Percentiles rank a stretch among this genome's conserved stretches.
Evolutionary conservation across 2,797 vertebrate species (phyloP).

Genomic region (Coranthus polyacanthus): DNA sequence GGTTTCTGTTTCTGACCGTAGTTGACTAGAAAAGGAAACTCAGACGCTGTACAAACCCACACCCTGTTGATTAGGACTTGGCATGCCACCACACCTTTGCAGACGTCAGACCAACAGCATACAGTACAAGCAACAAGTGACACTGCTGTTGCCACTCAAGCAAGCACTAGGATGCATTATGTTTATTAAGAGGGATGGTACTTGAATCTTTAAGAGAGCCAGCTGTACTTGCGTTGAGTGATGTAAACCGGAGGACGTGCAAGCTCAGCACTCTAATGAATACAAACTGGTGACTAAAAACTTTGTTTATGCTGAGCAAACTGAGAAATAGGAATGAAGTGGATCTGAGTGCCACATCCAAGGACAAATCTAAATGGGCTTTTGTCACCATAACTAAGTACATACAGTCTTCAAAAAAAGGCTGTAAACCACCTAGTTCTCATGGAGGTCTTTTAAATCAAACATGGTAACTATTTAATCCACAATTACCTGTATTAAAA

Average conservation of each 20-base stretch:
- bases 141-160: conserved; percentile 47
- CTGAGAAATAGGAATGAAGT: too few relatives aligned
- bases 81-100: conserved; percentile 74
- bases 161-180: conserved; percentile 63
- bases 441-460: neutral
- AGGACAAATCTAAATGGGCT: neutral
- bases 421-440: neutral
- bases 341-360: neutral
- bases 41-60: conserved; percentile 67
- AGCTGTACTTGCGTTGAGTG: conserved; percentile 42
- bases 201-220: conserved; percentile 48
- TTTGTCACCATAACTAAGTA: neutral
- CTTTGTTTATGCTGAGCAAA: neutral
- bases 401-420: neutral
- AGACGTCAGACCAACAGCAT: conserved; percentile 71
- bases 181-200: conserved; percentile 85
- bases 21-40: conserved; percentile 78
- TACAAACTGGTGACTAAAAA: neutral
- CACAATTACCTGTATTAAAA: neutral
- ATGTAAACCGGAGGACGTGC: conserved; percentile 27
- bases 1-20: conserved; percentile 67
- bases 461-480: neutral
- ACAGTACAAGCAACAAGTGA: conserved; percentile 65
- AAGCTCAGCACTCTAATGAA: conserved; percentile 14
- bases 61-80: conserved; percentile 58